Base-by-base conservation (phyloP, 2,888 invertebrate species). In the Conomelus anceps region DNA sequence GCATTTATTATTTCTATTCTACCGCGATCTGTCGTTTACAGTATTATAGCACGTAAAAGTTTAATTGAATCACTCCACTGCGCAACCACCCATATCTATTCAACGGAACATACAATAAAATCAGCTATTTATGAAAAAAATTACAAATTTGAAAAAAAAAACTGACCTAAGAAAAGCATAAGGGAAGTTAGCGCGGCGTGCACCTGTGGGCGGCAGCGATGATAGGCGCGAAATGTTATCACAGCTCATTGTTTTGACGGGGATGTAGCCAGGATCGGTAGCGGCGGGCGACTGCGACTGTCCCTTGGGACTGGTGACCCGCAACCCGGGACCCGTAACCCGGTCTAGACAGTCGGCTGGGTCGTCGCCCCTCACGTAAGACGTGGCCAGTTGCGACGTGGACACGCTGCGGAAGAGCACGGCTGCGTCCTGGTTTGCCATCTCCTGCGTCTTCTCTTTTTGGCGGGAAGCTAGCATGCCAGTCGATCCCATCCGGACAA, bases 311-410 rank as follows among this genome's bases (percentile, higher is more conserved):
- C 63, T 63, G 63, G 63, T 13, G 0, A 63, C n/a, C n/a, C n/a
- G n/a, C n/a, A n/a, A n/a, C n/a, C n/a, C n/a, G n/a, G n/a, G n/a
- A n/a, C n/a, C n/a, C 90, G 87, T 23, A 84, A 84, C 89, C 7
- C 89, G 94, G 92, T 96, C 96, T 89, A 97, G 94, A 85, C 96
- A 96, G 92, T 96, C 96, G n/a, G 96, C 96, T 11, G 97, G 96
- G 93, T 97, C 97, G 92, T 97, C 97, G 90, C 96, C 96, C 92
- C 96, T 96, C 63, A 97, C 95, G 92, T 97, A 97, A 1, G 94
- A 94, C 6, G 93, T 95, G 90, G 96, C 96, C 91, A 97, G 93
- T 92, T 96, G 96, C 89, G 96, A 96, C 26, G 97, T 96, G 63
- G 96, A 96, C 92, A 96, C 96, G 92, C 96, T 96, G 89, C 97